These are phyloP conservation scores for Psilopsiagon aymara DNA, from an alignment of 2,113 vertebrate genomes.

Conservation along the genomic window DNA sequence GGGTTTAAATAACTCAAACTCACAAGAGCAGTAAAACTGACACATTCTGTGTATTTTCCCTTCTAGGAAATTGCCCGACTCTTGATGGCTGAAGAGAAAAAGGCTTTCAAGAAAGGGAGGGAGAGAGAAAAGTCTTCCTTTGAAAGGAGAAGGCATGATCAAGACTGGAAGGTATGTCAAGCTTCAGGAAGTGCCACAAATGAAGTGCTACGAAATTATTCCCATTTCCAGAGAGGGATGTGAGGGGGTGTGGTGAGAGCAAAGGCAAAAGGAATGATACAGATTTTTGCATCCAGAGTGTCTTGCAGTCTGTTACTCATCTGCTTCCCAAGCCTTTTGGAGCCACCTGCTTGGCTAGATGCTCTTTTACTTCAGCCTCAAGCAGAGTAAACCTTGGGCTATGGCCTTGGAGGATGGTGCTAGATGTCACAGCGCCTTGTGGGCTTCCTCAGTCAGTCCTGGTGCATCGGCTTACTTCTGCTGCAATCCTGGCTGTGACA, in stretches of 20 bases:
- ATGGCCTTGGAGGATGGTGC: not conserved
- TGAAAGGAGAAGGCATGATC: slow-evolving; percentile 83
- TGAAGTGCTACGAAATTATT: not conserved
- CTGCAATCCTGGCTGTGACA: not conserved
- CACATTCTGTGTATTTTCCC: not conserved
- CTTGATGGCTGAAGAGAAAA: slow-evolving; percentile 92
- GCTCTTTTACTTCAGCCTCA: not conserved
- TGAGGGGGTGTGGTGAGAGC: not conserved
- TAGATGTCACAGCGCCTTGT: not conserved
- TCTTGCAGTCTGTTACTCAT: not conserved
- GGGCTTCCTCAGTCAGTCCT: not conserved
- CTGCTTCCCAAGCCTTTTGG: not conserved
- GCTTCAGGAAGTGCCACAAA: not conserved
- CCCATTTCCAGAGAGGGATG: not conserved
- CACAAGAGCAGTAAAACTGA: not conserved
- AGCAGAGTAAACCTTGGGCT: not conserved
- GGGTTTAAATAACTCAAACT: not conserved
- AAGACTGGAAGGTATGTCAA: slow-evolving; percentile 82
- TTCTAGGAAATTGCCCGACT: slow-evolving; percentile 90
- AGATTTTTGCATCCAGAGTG: not conserved
- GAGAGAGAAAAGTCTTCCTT: slow-evolving; percentile 81
- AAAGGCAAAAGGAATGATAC: not conserved
- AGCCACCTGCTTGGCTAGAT: not conserved
- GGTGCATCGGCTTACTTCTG: not conserved
- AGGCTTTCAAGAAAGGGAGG: slow-evolving; percentile 83